Evolutionary conservation across 37 sponge, comb jelly and placozoan species (phyloP), one percentile per base, ranked within the genome.

Genomic region (Crambe crambe): DNA sequence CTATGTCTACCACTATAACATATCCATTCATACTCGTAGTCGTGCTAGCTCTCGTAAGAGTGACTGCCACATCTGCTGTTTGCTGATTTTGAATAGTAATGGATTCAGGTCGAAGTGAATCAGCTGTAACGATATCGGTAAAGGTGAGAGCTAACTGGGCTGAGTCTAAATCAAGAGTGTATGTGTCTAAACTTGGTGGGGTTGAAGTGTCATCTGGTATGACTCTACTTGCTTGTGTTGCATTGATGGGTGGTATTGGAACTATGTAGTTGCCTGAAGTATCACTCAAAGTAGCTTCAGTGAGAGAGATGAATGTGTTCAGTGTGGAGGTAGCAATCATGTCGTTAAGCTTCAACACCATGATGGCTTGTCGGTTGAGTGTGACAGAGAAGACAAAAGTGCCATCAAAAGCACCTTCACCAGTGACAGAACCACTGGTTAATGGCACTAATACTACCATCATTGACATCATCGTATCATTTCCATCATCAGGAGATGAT

Each of bases 111-210:
- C 38, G 21, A 43, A 92, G 56, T 15, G 85, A 74, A 12, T 59
- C 21, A 3, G 90, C 84, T 1, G 57, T 51, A 35, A 96, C 68
- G 9, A 92, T 73, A 51, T 96, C 96, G 74, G 84, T 87, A 69
- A 96, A 96, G 3, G 90, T 86, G 39, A 96, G 82, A 0, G 54
- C 20, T 23, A 96, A 63, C 23, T 68, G 66, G 17, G 88, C 93
- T 17, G 35, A 25, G 73, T 96, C 87, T 88, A 96, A 74, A 38
- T 96, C 93, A 54, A 96, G 72, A 1, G 64, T 54, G 78, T 92
- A 92, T 0, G 40, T 56, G 3, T 80, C 71, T 18, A 96, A 72
- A 0, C 54, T 40, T 22, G 93, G 88, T 36, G 76, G 84, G 2
- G 88, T 69, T 2, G 82, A 76, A 42, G 86, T 87, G 21, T 41